A percentile compares a stretch with the other conserved stretches of the same genome.
phyloP scores from a whole-genome alignment of 2,888 invertebrate species.

The Rhogogaster chlorosoma region DNA sequence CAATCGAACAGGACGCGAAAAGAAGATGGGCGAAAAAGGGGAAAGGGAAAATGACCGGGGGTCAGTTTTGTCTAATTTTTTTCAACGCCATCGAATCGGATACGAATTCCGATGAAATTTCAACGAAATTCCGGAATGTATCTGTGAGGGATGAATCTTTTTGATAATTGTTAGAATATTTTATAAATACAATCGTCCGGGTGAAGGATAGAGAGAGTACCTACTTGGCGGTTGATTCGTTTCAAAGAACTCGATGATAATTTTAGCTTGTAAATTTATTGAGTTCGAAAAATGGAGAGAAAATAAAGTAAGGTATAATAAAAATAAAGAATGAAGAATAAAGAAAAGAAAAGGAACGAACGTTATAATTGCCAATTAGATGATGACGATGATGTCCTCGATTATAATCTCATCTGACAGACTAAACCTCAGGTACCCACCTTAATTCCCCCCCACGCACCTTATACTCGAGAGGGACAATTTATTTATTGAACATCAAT shows the following conservation, averaged over 20 bases:
- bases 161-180: neutral
- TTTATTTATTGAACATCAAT: slow-evolving; percentile 27
- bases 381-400: slow-evolving; percentile 20
- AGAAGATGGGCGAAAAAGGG: neutral
- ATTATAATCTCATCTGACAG: slow-evolving; percentile 17
- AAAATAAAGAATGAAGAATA: neutral
- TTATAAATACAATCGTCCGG: neutral
- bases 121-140: no score
- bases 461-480: slow-evolving; percentile 3
- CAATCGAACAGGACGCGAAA: neutral
- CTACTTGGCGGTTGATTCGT: neutral
- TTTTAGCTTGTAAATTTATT: neutral
- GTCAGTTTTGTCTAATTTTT: neutral
- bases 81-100: neutral
- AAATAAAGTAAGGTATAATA: neutral
- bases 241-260: neutral
- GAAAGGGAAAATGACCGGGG: neutral
- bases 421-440: neutral
- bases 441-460: neutral
- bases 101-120: neutral
- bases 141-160: neutral
- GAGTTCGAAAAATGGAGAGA: neutral
- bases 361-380: slow-evolving; percentile 43
- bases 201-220: neutral
- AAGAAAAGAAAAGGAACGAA: neutral